Evolutionary conservation across 2,888 invertebrate genomes (phyloP).

Genomic region (Plusia festucae): DNA sequence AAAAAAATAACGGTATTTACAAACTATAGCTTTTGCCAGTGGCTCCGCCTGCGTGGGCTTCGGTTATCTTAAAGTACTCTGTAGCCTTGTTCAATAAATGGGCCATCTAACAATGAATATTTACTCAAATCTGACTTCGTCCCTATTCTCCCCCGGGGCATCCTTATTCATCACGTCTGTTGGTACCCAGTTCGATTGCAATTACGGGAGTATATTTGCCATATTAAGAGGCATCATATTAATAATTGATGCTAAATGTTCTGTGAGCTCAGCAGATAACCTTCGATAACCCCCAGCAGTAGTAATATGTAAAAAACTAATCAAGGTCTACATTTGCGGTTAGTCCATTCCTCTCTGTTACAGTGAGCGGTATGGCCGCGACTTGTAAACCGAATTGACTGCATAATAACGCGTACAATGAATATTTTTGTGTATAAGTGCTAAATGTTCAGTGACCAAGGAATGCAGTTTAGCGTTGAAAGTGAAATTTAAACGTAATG

Average conservation of each 20-base stretch:
- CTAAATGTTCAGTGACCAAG: not conserved
- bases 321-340: conserved; percentile 57
- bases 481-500: conserved; percentile 2
- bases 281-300: conserved; percentile 63
- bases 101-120: too few species aligned
- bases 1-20: not conserved
- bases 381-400: conserved; percentile 21
- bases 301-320: conserved; percentile 59
- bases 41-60: too few species aligned
- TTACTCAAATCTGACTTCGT: too few species aligned
- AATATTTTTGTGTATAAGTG: not conserved
- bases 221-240: not conserved
- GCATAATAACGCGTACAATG: conserved; percentile 7
- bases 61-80: too few species aligned
- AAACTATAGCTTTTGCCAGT: too few species aligned
- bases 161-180: too few species aligned
- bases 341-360: conserved; percentile 59
- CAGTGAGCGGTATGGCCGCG: conserved; percentile 55
- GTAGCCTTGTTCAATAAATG: too few species aligned
- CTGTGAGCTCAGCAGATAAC: conserved; percentile 61
- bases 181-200: not conserved
- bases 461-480: not conserved
- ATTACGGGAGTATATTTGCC: not conserved
- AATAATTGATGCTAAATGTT: conserved; percentile 46
- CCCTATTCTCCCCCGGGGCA: too few species aligned